Evolutionary conservation across 2,797 vertebrate species (phyloP).

Genomic region (Momotus momota): DNA sequence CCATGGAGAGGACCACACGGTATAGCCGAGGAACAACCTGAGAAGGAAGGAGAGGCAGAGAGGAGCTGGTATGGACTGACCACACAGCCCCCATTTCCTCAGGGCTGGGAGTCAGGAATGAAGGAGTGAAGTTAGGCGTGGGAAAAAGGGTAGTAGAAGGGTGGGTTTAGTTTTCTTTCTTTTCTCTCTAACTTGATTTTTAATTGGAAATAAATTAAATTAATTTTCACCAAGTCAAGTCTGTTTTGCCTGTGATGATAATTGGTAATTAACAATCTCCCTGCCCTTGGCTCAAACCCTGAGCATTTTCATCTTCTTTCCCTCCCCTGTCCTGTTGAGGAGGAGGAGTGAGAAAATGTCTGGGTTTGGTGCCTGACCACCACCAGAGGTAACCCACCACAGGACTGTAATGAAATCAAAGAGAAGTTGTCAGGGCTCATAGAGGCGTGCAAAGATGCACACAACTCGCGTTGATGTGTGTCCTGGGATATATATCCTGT

Average conservation of each 20-base stretch:
- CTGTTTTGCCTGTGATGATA: neutral
- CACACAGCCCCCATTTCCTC: neutral
- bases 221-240: neutral
- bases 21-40: neutral
- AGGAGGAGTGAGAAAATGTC: neutral
- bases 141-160: neutral
- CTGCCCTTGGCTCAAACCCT: neutral
- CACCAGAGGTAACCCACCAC: neutral
- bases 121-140: neutral
- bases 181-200: neutral
- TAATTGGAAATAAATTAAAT: neutral
- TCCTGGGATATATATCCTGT: neutral
- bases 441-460: neutral
- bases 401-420: neutral
- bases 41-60: neutral
- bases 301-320: neutral
- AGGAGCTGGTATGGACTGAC: neutral
- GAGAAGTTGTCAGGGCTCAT: neutral
- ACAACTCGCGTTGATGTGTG: rapidly evolving
- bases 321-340: neutral
- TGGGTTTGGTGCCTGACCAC: neutral
- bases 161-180: neutral
- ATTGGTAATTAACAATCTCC: neutral
- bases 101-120: neutral
- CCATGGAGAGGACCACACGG: no score